These are phyloP conservation scores for Thunnus thynnus DNA, from an alignment of 2,113 vertebrate genomes.

Conservation along the genomic window DNA sequence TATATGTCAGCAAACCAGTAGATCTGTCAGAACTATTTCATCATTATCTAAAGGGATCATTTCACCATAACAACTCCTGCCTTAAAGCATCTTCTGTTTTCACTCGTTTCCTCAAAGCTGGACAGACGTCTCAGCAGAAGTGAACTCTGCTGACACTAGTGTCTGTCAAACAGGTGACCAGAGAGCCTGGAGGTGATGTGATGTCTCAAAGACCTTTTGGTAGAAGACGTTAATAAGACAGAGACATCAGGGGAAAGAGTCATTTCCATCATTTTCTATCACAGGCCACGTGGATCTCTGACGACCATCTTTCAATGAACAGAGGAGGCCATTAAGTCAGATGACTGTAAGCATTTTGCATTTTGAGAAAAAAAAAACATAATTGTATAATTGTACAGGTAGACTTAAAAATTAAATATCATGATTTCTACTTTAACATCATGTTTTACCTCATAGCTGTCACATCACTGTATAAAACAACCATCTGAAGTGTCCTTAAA, in stretches of 20 bases:
- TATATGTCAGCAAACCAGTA: constrained; percentile 1
- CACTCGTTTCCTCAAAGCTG: constrained; percentile 1
- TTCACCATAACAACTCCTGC: constrained; percentile 18
- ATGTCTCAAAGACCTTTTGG: too few relatives aligned
- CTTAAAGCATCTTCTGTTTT: constrained; percentile 41
- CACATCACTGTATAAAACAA: constrained; percentile 13
- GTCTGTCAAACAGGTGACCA: background rate
- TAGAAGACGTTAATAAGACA: too few relatives aligned
- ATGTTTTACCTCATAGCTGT: constrained; percentile 26
- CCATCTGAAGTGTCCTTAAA: constrained; percentile 72
- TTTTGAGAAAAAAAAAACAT: background rate
- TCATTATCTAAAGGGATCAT: constrained; percentile 44
- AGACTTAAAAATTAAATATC: too few relatives aligned
- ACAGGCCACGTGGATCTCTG: background rate
- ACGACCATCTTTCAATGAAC: background rate
- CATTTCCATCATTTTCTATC: background rate
- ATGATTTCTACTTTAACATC: constrained; percentile 3
- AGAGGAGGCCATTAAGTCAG: too few relatives aligned
- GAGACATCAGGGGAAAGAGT: too few relatives aligned
- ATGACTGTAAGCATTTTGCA: background rate
- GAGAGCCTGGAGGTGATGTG: background rate
- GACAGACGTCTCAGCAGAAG: constrained; percentile 1
- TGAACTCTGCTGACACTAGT: background rate
- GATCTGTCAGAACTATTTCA: background rate
- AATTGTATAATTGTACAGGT: too few relatives aligned